Base-by-base conservation (phyloP, 2,113 vertebrate genomes). In the Seriola dumerili region DNA sequence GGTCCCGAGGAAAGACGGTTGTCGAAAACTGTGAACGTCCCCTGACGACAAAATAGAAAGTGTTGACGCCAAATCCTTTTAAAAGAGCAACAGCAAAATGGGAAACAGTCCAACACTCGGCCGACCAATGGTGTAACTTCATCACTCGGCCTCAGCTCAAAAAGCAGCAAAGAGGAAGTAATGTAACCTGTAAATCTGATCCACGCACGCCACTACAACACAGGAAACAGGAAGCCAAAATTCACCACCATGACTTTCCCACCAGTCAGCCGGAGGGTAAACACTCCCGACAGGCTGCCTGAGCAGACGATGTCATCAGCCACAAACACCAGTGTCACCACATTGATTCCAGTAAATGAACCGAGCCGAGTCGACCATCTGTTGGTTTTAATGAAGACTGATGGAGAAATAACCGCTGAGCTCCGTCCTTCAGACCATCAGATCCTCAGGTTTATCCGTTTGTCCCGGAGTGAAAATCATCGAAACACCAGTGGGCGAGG, bases 331-430 rank as follows among this genome's bases (percentile, higher is more conserved):
- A 36, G 44, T 72, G 68, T 54, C 81, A 66, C 61, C 21, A 34
- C 38, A 72, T 42, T 67, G 62, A 74, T 32, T 66, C 58, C 73
- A 50, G 66, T 65, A 59, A 78, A 66, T 34, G 74, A 78, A 42
- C 2, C 46, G 25, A 68, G 64, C 55, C 23, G 17, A 3, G 40
- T 42, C 52, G 25, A 66, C 52, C 81, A 78, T 72, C 62, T 73
- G 75, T 16, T 54, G 8, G 23, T 25, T 52, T 29, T 62, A 72
- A 67, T 78, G 52, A 54, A 40, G 55, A 36, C 74, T 12, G 64
- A 44, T 50, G 61, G 61, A 66, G 42, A 34, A 13, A 34, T 58
- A 52, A 25, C 16, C 76, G 66, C 66, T 65, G 80, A 64, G 29
- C 29, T 65, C n/a, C 16, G 48, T 44, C n/a, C 12, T 8, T 25